Conservation (phyloP, 2,113 vertebrate species). For the Lepus europaeus region DNA sequence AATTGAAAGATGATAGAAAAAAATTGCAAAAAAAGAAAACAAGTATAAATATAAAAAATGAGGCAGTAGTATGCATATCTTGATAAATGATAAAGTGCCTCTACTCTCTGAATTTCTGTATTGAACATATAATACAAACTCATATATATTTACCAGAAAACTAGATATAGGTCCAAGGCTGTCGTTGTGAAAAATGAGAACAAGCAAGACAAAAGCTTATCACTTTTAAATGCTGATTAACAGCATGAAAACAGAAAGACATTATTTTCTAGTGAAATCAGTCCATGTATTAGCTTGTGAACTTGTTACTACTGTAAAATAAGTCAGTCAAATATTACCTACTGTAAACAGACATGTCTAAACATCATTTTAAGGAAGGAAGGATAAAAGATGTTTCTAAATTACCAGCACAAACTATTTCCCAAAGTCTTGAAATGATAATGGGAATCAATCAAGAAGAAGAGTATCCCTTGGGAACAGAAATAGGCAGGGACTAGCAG, state of each 20-base stretch:
- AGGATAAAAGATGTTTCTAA: constrained; percentile 29
- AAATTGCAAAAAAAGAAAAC: constrained; percentile 1
- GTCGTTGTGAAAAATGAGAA: constrained; percentile 35
- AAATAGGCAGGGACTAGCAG: not conserved
- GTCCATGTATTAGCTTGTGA: not conserved
- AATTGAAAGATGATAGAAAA: not conserved
- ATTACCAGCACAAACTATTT: not conserved
- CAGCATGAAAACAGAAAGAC: constrained; percentile 8
- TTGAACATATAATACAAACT: not conserved
- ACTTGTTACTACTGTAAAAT: constrained; percentile 5
- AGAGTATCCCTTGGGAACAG: not conserved
- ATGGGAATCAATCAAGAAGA: not conserved
- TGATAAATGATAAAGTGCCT: constrained; percentile 11
- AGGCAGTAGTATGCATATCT: not conserved
- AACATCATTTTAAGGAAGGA: not conserved
- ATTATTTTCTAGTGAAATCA: constrained; percentile 4
- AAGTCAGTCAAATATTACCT: constrained; percentile 27
- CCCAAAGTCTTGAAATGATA: not conserved
- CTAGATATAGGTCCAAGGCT: not conserved
- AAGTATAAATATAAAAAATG: not conserved
- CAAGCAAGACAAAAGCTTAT: not conserved
- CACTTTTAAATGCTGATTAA: not conserved
- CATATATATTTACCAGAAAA: not conserved
- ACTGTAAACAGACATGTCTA: constrained; percentile 47
- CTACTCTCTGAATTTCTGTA: not conserved